Evolutionary conservation across 2,797 vertebrate species (phyloP).

Genomic region (Phoebastria nigripes): DNA sequence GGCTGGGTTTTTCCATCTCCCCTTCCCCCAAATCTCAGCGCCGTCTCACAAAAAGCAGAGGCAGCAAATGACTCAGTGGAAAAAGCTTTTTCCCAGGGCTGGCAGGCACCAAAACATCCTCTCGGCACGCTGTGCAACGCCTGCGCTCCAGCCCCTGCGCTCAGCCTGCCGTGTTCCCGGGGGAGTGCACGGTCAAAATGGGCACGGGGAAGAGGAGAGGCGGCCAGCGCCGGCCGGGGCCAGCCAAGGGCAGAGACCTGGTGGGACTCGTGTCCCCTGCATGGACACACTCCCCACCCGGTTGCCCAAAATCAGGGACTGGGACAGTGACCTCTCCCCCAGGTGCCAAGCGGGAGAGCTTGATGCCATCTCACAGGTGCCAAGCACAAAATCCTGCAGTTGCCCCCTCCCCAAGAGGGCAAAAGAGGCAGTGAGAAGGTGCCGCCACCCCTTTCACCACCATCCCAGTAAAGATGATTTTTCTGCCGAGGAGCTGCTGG

Average conservation of each 20-base stretch:
- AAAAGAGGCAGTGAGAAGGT: background rate
- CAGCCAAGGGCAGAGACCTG: background rate
- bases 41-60: background rate
- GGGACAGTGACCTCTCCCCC: background rate
- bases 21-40: background rate
- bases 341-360: background rate
- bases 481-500: background rate
- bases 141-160: background rate
- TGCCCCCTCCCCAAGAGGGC: background rate
- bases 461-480: background rate
- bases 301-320: background rate
- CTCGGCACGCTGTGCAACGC: fast-evolving
- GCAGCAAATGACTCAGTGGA: constrained; percentile 39
- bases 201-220: background rate
- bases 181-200: fast-evolving
- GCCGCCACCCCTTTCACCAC: background rate
- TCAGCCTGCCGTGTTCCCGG: fast-evolving
- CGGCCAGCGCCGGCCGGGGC: fast-evolving
- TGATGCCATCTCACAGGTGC: background rate
- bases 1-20: background rate
- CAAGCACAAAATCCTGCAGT: background rate
- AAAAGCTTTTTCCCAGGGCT: constrained; percentile 21
- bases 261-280: background rate
- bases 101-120: background rate
- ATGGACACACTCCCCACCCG: fast-evolving